Conservation (phyloP, 2,113 vertebrate genomes). For the Percopsis transmontana region DNA sequence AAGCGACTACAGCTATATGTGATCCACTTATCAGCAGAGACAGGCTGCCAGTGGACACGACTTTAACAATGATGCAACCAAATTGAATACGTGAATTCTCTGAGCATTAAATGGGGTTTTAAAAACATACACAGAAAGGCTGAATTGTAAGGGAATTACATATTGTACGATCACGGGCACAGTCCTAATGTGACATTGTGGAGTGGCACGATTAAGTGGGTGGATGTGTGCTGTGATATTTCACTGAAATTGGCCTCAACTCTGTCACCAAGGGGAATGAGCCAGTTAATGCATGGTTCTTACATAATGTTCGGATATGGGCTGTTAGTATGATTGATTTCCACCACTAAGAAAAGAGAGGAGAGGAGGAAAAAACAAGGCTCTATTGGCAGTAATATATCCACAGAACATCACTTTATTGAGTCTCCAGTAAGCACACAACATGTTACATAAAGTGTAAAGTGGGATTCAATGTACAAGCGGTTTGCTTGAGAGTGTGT, state of each 20-base stretch:
- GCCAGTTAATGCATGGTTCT: conserved; percentile 53
- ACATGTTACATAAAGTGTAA: conserved; percentile 53
- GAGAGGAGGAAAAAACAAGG: conserved; percentile 50
- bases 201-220: conserved; percentile 65
- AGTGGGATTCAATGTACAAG: conserved; percentile 55
- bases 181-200: conserved; percentile 52
- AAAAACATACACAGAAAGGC: conserved; percentile 4
- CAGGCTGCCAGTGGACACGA: conserved; percentile 61
- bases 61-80: conserved; percentile 63
- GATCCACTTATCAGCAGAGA: conserved; percentile 58
- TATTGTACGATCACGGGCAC: conserved; percentile 24
- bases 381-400: conserved; percentile 47
- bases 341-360: background rate
- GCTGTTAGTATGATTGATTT: background rate
- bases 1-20: conserved; percentile 64
- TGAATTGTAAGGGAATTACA: background rate
- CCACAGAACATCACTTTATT: conserved; percentile 78
- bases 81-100: conserved; percentile 41
- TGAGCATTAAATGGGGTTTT: conserved; percentile 19
- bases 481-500: conserved; percentile 41
- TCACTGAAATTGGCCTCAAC: conserved; percentile 51
- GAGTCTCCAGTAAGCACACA: conserved; percentile 63
- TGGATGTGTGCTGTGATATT: conserved; percentile 37
- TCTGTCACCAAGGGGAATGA: conserved; percentile 56
- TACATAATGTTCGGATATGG: conserved; percentile 55